phyloP scores from a whole-genome alignment of 64 coral and sea anemone species.

The Dendronephthya gigantea region DNA sequence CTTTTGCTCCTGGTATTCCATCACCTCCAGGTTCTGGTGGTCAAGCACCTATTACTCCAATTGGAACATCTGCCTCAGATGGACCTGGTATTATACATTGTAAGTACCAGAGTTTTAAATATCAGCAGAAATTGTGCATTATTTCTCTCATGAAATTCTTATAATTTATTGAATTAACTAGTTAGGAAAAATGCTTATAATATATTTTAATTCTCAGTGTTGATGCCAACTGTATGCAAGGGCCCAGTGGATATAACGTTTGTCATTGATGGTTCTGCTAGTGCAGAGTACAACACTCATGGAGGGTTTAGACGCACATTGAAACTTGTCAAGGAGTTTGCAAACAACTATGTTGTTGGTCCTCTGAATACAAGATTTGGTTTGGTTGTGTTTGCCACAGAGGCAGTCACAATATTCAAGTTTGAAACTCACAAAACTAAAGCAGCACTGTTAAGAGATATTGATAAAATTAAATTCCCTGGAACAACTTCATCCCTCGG shows the following conservation, averaged over 20 bases:
- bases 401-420: not conserved
- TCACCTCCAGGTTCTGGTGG: not conserved
- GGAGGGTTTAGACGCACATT: not conserved
- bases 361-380: slow-evolving; percentile 5
- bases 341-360: not conserved
- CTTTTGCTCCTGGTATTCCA: not conserved
- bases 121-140: not conserved
- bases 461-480: not conserved
- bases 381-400: not conserved
- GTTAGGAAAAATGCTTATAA: not conserved
- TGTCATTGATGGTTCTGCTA: not conserved
- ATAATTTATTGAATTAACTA: not conserved
- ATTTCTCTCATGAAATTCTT: not conserved
- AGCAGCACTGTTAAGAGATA: not conserved
- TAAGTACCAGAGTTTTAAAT: not conserved
- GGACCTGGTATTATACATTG: not conserved
- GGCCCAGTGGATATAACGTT: not conserved
- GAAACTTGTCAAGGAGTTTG: not conserved
- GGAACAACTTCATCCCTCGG: not conserved
- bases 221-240: not conserved
- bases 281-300: not conserved
- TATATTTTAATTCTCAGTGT: not conserved
- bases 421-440: not conserved
- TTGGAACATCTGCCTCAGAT: not conserved
- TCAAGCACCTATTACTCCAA: not conserved